Evolutionary conservation across 92 coral and sea anemone species (phyloP).

Genomic region (Epizoanthus ramosus): DNA sequence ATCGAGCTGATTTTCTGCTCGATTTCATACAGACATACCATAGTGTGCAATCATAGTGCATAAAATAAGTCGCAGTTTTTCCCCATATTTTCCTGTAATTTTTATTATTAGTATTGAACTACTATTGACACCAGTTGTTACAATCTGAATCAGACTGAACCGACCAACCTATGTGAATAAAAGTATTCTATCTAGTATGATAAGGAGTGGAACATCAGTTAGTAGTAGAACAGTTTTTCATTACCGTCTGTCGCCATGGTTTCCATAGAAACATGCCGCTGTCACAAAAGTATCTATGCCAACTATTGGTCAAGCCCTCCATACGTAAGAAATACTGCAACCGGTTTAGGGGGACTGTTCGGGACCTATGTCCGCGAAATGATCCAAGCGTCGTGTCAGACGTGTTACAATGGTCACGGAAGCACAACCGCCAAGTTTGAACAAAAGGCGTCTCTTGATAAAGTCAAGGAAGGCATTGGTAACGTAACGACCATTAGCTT

Average conservation of each 20-base stretch:
- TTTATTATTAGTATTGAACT: too few relatives aligned
- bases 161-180: too few relatives aligned
- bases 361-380: neutral
- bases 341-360: neutral
- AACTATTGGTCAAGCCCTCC: constrained; percentile 15
- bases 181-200: too few relatives aligned
- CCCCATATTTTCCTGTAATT: too few relatives aligned
- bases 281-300: neutral
- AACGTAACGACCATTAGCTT: neutral
- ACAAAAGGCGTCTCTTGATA: neutral
- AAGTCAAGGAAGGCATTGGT: neutral
- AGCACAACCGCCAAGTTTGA: neutral
- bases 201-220: too few relatives aligned
- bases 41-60: too few relatives aligned
- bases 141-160: too few relatives aligned
- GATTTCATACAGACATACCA: too few relatives aligned
- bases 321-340: neutral
- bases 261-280: constrained; percentile 3
- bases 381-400: neutral
- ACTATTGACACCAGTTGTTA: too few relatives aligned
- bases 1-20: too few relatives aligned
- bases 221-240: too few relatives aligned
- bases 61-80: too few relatives aligned
- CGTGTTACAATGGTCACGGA: constrained; percentile 7
- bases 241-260: neutral